These are phyloP conservation scores for Indri indri DNA, from an alignment of 2,113 vertebrate genomes.

Conservation along the genomic window DNA sequence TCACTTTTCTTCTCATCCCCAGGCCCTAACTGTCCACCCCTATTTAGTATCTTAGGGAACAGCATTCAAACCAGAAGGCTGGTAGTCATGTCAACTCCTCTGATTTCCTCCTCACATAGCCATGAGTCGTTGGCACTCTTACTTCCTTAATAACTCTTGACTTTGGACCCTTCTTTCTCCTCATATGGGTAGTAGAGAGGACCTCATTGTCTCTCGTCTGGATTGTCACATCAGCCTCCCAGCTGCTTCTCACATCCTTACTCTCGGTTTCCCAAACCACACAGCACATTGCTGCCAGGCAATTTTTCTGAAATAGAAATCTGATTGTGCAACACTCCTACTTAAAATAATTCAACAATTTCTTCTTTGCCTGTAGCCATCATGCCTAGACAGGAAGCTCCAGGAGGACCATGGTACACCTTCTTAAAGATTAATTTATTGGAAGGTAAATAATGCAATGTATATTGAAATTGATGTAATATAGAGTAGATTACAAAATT, in stretches of 20 bases:
- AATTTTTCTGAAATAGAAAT: constrained; percentile 9
- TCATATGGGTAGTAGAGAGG: neutral
- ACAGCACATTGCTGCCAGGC: neutral
- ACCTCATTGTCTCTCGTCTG: neutral
- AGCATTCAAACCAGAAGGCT: neutral
- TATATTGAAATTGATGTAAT: neutral
- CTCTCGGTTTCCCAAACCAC: neutral
- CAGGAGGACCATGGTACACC: too few relatives aligned
- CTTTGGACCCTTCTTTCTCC: neutral
- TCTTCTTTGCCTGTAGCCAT: neutral
- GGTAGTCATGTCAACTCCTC: neutral
- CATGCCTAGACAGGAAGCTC: neutral
- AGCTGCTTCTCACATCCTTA: neutral
- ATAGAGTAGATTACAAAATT: neutral
- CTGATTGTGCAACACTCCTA: neutral
- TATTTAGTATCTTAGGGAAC: neutral
- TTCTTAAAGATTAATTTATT: neutral
- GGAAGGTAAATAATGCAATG: neutral
- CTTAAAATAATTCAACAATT: neutral
- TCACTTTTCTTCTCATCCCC: neutral
- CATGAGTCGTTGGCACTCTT: neutral
- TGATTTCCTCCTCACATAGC: neutral
- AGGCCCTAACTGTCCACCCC: neutral
- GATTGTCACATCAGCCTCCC: neutral
- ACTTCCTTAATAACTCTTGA: neutral